Evolutionary conservation across 2,113 vertebrate species (phyloP).

Genomic region (Leptobrachium leishanense): DNA sequence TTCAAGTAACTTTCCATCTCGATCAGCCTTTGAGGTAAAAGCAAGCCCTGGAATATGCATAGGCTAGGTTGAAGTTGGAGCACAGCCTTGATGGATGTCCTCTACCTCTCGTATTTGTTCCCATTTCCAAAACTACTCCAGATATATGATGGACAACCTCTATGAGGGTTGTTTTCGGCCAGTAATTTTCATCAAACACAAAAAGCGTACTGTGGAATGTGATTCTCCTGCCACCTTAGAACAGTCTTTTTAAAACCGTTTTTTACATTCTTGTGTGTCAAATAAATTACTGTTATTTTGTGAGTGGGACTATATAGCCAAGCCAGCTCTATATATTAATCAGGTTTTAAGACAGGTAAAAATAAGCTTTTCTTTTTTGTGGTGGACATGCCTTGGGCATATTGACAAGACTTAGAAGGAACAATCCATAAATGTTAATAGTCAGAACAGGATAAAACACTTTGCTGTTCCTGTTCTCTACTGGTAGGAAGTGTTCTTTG

Average conservation of each 20-base stretch:
- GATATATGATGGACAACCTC: too few relatives aligned
- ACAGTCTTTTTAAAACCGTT: neutral
- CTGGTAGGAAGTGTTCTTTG: neutral
- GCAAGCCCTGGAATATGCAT: too few relatives aligned
- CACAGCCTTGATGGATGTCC: too few relatives aligned
- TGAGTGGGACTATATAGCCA: neutral
- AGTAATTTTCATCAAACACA: too few relatives aligned
- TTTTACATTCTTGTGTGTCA: neutral
- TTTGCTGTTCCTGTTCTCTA: neutral
- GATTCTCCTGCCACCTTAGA: neutral
- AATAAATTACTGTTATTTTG: neutral
- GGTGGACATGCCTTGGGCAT: neutral
- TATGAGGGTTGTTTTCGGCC: too few relatives aligned
- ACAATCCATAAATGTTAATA: neutral
- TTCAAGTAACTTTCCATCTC: too few relatives aligned
- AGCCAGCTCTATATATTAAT: neutral
- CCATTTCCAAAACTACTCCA: too few relatives aligned
- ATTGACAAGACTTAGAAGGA: neutral
- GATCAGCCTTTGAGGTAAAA: too few relatives aligned
- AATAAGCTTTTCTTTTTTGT: neutral
- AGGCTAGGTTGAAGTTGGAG: too few relatives aligned
- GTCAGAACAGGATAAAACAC: neutral
- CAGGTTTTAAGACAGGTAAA: neutral
- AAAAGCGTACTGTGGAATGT: neutral
- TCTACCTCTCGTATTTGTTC: too few relatives aligned